These are phyloP conservation scores for Drosophila lowei DNA, from an alignment of 1,140 invertebrate species.

Conservation along the genomic window DNA sequence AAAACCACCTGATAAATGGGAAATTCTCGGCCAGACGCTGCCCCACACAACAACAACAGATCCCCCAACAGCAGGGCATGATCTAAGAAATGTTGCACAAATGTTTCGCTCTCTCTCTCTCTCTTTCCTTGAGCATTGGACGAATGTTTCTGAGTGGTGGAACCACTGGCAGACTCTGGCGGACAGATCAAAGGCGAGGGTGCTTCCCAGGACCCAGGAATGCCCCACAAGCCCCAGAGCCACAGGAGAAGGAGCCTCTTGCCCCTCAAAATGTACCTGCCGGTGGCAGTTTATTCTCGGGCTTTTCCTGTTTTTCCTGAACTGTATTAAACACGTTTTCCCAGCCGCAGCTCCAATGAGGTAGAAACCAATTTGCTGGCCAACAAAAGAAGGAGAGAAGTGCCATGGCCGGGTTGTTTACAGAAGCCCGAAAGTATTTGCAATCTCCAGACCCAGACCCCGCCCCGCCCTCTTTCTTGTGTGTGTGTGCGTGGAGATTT, in stretches of 20 bases:
- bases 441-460: slow-evolving; percentile 34
- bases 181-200: too few relatives aligned
- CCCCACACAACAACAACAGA: slow-evolving; percentile 4
- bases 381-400: background rate
- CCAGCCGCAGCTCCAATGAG: slow-evolving; percentile 24
- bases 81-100: background rate
- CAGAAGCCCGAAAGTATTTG: slow-evolving; percentile 33
- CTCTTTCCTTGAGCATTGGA: background rate
- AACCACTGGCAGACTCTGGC: too few relatives aligned
- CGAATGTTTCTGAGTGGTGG: too few relatives aligned
- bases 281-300: too few relatives aligned
- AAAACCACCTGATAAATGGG: slow-evolving; percentile 78
- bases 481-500: background rate
- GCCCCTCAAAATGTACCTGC: too few relatives aligned
- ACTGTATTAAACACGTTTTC: slow-evolving; percentile 6
- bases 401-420: slow-evolving; percentile 43
- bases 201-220: too few relatives aligned
- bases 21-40: slow-evolving; percentile 44
- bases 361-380: slow-evolving; percentile 32
- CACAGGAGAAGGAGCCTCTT: too few relatives aligned
- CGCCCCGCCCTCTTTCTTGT: too few relatives aligned
- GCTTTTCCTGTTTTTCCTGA: background rate
- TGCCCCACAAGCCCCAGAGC: too few relatives aligned
- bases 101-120: slow-evolving; percentile 31
- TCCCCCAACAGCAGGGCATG: too few relatives aligned